These are phyloP conservation scores for Enteromius mattozi DNA, from an alignment of 2,797 vertebrate genomes.

Conservation along the genomic window DNA sequence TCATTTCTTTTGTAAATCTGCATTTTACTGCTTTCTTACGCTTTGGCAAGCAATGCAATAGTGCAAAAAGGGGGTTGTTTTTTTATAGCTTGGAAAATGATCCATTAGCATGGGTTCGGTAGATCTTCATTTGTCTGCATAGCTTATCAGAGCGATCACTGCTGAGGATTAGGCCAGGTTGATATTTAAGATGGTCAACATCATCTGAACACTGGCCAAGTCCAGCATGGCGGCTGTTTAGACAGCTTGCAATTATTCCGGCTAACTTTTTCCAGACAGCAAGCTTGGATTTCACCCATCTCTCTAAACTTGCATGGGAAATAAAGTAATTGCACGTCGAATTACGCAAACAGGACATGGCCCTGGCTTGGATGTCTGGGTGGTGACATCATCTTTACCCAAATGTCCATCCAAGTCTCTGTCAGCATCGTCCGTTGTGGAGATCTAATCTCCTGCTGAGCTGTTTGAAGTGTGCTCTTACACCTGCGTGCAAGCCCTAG, in stretches of 20 bases:
- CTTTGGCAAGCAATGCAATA: not conserved
- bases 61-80: not conserved
- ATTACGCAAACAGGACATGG: conserved; percentile 38
- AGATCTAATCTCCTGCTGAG: conserved; percentile 27
- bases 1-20: not conserved
- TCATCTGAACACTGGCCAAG: conserved; percentile 60
- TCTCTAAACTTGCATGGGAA: conserved; percentile 67
- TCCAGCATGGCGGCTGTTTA: conserved; percentile 67
- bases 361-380: conserved; percentile 57
- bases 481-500: conserved; percentile 23
- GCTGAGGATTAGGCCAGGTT: conserved; percentile 41
- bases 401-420: conserved; percentile 63
- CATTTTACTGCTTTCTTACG: not conserved
- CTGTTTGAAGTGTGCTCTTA: conserved; percentile 66
- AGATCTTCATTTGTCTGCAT: conserved; percentile 22
- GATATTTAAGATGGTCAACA: conserved; percentile 52
- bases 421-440: conserved; percentile 56
- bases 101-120: not conserved
- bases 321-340: conserved; percentile 62
- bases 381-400: conserved; percentile 70
- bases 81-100: not conserved
- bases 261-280: conserved; percentile 76
- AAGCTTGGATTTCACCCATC: conserved; percentile 65
- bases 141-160: conserved; percentile 38
- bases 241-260: conserved; percentile 75